Base-by-base conservation (phyloP, 2,797 vertebrate species). In the Anguilla pacifica region DNA sequence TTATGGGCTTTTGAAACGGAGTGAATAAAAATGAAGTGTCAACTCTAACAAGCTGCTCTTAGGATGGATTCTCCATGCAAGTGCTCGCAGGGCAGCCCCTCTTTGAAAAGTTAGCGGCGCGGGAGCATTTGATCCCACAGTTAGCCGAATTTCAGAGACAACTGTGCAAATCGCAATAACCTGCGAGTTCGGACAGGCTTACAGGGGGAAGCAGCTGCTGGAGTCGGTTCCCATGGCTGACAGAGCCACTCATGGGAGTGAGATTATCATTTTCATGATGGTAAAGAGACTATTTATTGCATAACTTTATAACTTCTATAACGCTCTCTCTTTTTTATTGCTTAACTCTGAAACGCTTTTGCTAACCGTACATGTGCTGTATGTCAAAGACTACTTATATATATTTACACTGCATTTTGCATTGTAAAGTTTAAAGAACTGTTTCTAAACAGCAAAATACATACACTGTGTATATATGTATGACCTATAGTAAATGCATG, bases 41-140 rank as follows among this genome's bases (percentile, higher is more conserved):
- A 91, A 91, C 93, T 94, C 92, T 92, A 94, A 95, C 93, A 94
- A 94, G 93, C 93, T 91, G 92, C 90, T 93, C 91, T 92, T 28
- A 55, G 92, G 90, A 85, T 28, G 88, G 90, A 86, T 39, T 86
- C 67, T 81, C 86, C 6, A 89, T 87, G 89, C 88, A 84, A 83
- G 5, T 84, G 19, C 64, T 84, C 88, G 79, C 79, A 83, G 0
- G 86, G 82, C 82, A 88, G 49, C 57, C 59, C 59, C 39, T n/a
- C 39, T 67, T 86, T 86, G 39, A 72, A 70, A 86, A 43, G 19
- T 31, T 86, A 86, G 64, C 13, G 17, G 61, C 39, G n/a, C 17
- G 19, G 77, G 84, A 70, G 87, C 86, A 86, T 90, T 90, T 91
- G 90, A 94, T 94, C 90, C 90, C 87, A 86, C 83, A 86, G 86